A percentile compares a stretch with the other conserved stretches of the same genome.
These are phyloP conservation scores for Ips typographus DNA, from an alignment of 1,140 invertebrate species.

Conservation along the genomic window DNA sequence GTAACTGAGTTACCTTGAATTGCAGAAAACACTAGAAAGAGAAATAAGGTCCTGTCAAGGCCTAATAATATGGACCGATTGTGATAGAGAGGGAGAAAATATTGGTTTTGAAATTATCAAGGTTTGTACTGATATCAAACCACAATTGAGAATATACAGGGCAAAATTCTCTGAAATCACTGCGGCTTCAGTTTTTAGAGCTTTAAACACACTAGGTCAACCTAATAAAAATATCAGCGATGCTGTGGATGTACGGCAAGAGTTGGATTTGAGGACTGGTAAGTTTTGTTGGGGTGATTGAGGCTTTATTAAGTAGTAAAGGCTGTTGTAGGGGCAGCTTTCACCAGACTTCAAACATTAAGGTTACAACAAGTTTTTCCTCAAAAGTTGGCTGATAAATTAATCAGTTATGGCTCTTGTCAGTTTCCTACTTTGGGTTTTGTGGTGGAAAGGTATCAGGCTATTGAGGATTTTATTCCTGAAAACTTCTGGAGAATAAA, in stretches of 20 bases:
- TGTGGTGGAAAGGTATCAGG: slow-evolving; percentile 88
- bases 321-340: slow-evolving; percentile 78
- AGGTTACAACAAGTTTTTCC: slow-evolving; percentile 86
- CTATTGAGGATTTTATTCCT: slow-evolving; percentile 84
- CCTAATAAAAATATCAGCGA: slow-evolving; percentile 86
- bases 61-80: slow-evolving; percentile 99
- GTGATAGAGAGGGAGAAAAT: slow-evolving; percentile 99
- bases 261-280: slow-evolving; percentile 97
- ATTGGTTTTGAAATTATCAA: slow-evolving; percentile 98
- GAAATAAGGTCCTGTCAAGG: slow-evolving; percentile 76
- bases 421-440: slow-evolving; percentile 98
- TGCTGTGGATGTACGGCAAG: slow-evolving; percentile 93
- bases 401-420: slow-evolving; percentile 97
- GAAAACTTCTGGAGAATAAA: slow-evolving; percentile 94
- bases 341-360: slow-evolving; percentile 98
- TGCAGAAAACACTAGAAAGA: slow-evolving; percentile 76
- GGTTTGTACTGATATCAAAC: slow-evolving; percentile 82
- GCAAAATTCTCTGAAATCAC: slow-evolving; percentile 99
- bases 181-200: slow-evolving; percentile 71
- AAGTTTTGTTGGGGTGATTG: slow-evolving; percentile 18
- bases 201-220: slow-evolving; percentile 74
- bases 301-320: not conserved
- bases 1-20: not conserved
- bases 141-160: slow-evolving; percentile 74
- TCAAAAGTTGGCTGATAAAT: slow-evolving; percentile 66